A percentile compares a stretch with the other conserved stretches of the same genome.
These are phyloP conservation scores for Dicaeum eximium DNA, from an alignment of 2,113 vertebrate species.

Conservation along the genomic window DNA sequence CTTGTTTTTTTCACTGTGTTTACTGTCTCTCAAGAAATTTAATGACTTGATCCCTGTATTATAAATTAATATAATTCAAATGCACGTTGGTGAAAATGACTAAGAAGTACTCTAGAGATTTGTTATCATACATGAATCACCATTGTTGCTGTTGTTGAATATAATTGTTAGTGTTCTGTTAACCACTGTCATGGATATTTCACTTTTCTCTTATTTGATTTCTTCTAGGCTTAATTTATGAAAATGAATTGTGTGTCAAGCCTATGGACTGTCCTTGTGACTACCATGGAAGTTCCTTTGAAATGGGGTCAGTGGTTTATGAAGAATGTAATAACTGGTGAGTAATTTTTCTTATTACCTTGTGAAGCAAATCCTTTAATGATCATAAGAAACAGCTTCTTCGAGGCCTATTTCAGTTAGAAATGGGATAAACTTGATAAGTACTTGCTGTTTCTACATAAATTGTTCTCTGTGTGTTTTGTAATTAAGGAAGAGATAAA, in stretches of 20 bases:
- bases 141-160: not conserved
- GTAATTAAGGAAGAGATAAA: not conserved
- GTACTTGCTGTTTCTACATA: not conserved
- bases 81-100: not conserved
- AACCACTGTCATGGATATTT: not conserved
- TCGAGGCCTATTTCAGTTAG: not conserved
- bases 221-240: conserved; percentile 85
- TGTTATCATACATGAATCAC: not conserved
- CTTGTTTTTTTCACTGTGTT: not conserved
- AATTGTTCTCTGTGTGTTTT: not conserved
- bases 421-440: not conserved
- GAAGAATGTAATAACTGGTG: conserved; percentile 94
- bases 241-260: conserved; percentile 83
- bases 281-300: conserved; percentile 81
- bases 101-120: not conserved
- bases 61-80: not conserved
- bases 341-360: not conserved
- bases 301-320: conserved; percentile 82
- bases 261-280: conserved; percentile 90
- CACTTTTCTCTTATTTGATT: not conserved
- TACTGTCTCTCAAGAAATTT: not conserved
- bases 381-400: not conserved
- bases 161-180: not conserved
- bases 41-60: not conserved
- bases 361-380: not conserved